Evolutionary conservation across 2,888 invertebrate genomes (phyloP).

Genomic region (Agrotis exclamationis): DNA sequence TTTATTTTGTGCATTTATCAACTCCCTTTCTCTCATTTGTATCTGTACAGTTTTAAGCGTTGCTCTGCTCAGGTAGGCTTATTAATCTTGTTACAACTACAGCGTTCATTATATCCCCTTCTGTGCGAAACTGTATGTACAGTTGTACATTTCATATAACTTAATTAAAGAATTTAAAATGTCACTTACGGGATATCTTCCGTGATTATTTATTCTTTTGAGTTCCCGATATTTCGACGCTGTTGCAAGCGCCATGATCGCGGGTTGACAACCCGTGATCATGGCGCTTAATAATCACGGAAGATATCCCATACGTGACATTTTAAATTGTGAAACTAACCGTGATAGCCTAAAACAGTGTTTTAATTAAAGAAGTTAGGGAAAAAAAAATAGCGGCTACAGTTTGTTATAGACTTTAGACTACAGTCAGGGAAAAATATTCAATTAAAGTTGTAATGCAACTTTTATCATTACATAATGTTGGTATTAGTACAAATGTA

Average conservation of each 20-base stretch:
- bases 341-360: no score
- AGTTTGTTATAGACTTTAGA: slow-evolving; percentile 2
- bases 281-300: no score
- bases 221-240: no score
- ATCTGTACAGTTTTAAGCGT: slow-evolving; percentile 18
- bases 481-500: no score
- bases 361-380: no score
- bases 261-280: no score
- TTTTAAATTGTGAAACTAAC: no score
- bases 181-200: no score
- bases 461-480: no score
- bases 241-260: no score
- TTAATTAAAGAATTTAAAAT: slow-evolving; percentile 17
- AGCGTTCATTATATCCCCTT: slow-evolving; percentile 2
- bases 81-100: slow-evolving; percentile 33
- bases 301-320: no score
- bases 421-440: neutral
- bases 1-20: slow-evolving; percentile 51
- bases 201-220: no score
- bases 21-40: slow-evolving; percentile 48
- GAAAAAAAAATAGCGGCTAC: neutral
- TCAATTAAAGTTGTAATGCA: slow-evolving; percentile 4
- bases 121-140: neutral
- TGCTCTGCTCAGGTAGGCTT: slow-evolving; percentile 30
- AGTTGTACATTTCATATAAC: slow-evolving; percentile 8